These are phyloP conservation scores for Erebia palarica DNA, from an alignment of 2,888 invertebrate species.

Conservation along the genomic window DNA sequence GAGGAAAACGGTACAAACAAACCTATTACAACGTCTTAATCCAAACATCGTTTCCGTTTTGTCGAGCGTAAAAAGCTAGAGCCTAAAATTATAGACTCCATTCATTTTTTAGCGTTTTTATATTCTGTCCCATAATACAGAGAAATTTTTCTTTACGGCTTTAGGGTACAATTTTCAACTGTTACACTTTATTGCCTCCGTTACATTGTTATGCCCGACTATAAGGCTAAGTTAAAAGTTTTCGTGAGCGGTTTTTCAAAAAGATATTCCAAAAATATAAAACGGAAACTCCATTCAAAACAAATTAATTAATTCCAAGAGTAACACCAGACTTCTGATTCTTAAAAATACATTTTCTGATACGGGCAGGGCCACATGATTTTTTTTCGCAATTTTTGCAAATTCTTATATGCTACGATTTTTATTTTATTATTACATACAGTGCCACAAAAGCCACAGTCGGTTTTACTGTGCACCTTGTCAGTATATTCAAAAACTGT, in stretches of 20 bases:
- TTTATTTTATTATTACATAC: no score
- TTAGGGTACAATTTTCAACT: slow-evolving; percentile 2
- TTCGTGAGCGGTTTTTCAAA: slow-evolving; percentile 1
- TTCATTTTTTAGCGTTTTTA: not conserved
- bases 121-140: not conserved
- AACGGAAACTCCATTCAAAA: not conserved
- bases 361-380: no score
- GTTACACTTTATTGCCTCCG: slow-evolving; percentile 2
- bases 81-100: not conserved
- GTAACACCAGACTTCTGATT: not conserved
- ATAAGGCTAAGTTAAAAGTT: not conserved
- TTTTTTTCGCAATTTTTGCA: no score
- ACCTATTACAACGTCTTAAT: no score
- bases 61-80: not conserved
- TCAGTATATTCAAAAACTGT: no score
- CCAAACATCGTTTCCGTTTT: not conserved
- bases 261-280: not conserved
- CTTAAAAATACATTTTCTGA: no score
- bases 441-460: no score
- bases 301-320: not conserved
- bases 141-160: slow-evolving; percentile 1
- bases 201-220: slow-evolving; percentile 1
- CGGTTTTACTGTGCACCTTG: no score
- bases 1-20: no score
- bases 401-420: no score